Conservation (phyloP, 2,113 vertebrate genomes). For the Labrus mixtus region DNA sequence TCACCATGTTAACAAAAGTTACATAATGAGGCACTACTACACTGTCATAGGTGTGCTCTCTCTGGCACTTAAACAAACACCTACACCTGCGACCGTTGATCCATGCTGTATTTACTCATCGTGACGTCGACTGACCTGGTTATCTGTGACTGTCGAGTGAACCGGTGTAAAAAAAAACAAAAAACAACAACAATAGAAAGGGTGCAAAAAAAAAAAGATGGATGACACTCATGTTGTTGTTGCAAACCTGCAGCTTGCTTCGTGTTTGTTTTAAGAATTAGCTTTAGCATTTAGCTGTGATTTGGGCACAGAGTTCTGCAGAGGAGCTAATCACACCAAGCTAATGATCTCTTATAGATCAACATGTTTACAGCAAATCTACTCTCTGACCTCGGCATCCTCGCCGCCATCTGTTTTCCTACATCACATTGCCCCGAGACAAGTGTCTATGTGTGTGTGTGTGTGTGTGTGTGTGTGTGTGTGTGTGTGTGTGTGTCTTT, state of each 20-base stretch:
- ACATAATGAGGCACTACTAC: no score
- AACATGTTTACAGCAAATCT: conserved; percentile 72
- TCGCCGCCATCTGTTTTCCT: conserved; percentile 69
- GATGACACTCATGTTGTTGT: background rate
- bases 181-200: no score
- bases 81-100: no score
- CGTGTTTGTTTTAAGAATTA: conserved; percentile 24
- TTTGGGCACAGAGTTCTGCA: conserved; percentile 41
- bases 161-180: no score
- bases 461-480: conserved; percentile 10
- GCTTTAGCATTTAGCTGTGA: conserved; percentile 1
- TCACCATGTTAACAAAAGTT: no score
- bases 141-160: no score
- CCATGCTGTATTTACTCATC: no score
- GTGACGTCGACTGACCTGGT: no score
- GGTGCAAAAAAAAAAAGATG: background rate
- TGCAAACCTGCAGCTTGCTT: conserved; percentile 4
- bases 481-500: background rate
- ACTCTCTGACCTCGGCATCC: conserved; percentile 64
- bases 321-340: conserved; percentile 57
- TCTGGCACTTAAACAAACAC: no score
- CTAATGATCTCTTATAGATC: conserved; percentile 75
- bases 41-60: no score
- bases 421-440: conserved; percentile 48
- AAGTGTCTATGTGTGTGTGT: conserved; percentile 13